These are phyloP conservation scores for Melanerpes aurifrons DNA, from an alignment of 2,113 vertebrate genomes.

Conservation along the genomic window DNA sequence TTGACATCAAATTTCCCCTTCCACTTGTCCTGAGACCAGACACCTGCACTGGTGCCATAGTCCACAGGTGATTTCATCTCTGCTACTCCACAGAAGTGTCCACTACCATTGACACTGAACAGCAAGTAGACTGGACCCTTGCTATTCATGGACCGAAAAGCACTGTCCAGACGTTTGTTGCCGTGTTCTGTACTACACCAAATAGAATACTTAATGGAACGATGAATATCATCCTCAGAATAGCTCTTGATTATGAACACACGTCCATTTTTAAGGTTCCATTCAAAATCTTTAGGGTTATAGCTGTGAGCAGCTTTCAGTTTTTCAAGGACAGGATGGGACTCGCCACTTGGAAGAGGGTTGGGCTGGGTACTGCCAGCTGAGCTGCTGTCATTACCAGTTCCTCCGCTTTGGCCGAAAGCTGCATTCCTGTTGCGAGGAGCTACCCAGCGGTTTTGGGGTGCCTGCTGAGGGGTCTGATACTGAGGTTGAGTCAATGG, in stretches of 20 bases:
- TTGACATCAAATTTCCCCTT: slow-evolving; percentile 98
- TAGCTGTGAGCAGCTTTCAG: slow-evolving; percentile 96
- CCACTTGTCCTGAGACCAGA: slow-evolving; percentile 99
- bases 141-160: slow-evolving; percentile 88
- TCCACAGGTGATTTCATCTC: slow-evolving; percentile 99
- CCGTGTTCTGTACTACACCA: slow-evolving; percentile 98
- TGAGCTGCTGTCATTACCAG: slow-evolving; percentile 70
- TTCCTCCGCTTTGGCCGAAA: slow-evolving; percentile 84
- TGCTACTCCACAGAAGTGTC: slow-evolving; percentile 97
- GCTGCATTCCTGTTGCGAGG: slow-evolving; percentile 90
- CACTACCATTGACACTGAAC: slow-evolving; percentile 97
- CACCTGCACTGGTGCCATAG: slow-evolving; percentile 96
- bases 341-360: slow-evolving; percentile 76
- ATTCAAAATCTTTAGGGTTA: slow-evolving; percentile 97
- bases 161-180: slow-evolving; percentile 94
- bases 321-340: slow-evolving; percentile 94
- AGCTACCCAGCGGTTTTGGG: slow-evolving; percentile 92
- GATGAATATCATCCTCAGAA: slow-evolving; percentile 97
- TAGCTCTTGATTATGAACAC: slow-evolving; percentile 99
- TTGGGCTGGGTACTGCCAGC: slow-evolving; percentile 71
- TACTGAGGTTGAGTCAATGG: slow-evolving; percentile 84
- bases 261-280: slow-evolving; percentile 92
- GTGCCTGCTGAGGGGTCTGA: slow-evolving; percentile 85
- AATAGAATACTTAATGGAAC: slow-evolving; percentile 98
- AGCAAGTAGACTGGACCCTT: slow-evolving; percentile 94